Base-by-base conservation (phyloP, 1,140 invertebrate species). In the Hormaphis cornu region DNA sequence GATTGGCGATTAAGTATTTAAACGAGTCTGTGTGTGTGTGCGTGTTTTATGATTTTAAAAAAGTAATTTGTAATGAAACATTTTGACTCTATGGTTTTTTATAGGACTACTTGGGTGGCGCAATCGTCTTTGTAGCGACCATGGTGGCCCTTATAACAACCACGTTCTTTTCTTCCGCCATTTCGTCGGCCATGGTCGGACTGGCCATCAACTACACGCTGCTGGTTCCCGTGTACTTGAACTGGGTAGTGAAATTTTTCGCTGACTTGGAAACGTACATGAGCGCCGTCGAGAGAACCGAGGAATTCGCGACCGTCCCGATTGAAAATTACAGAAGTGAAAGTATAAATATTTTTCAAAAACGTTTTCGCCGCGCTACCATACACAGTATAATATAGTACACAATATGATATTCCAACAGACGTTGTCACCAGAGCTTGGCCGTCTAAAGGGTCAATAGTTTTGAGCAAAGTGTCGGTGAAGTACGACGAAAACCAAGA, bases 91-190 rank as follows among this genome's bases (percentile, higher is more conserved):
- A 53, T 72, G 42, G 46, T 48, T 48, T 10, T 40, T 74, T 75
- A n/a, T 73, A 92, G 89, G 90, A 93, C 79, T 87, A 89, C 76
- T 80, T 92, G 59, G 90, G 90, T 16, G 87, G 85, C 4, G 79
- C 85, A 26, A 87, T 90, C 71, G 88, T 92, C 50, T 86, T 89
- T 76, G 80, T 85, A 61, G 85, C 88, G 18, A 83, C 88, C 50
- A 76, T 86, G 54, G 83, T 85, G 22, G 84, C 86, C 18, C 75
- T 87, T 72, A 76, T 82, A 54, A 82, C 82, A 52, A 83, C 82
- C 3, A 76, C 81, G 56, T 71, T 82, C 20, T 79, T 80, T 63
- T 81, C 82, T 1, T 75, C 77, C 61, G 76, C 80, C 16, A 81
- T 86, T 3, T 83, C 84, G 35, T 82, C 84, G 1, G 82, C 86